Percentiles rank a stretch among this genome's conserved stretches.
Evolutionary conservation across 2,113 vertebrate genomes (phyloP).

Genomic region (Chunga burmeisteri): DNA sequence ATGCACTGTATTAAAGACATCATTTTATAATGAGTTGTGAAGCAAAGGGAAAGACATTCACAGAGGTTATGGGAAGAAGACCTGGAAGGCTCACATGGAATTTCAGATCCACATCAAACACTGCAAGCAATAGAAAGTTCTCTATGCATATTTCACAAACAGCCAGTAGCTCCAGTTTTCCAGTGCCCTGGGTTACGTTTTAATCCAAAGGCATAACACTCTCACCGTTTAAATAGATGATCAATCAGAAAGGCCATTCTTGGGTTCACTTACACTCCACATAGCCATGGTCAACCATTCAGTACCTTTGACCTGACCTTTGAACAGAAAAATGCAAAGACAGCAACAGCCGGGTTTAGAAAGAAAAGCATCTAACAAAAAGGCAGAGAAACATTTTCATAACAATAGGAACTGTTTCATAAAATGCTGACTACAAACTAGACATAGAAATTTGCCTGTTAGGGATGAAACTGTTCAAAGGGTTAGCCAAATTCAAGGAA

Average conservation of each 20-base stretch:
- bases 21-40: constrained; percentile 27
- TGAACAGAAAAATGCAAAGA: constrained; percentile 57
- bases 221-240: constrained; percentile 65
- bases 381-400: constrained; percentile 66
- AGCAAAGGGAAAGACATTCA: background rate
- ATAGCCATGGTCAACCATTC: constrained; percentile 52
- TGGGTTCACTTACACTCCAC: constrained; percentile 63
- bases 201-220: constrained; percentile 65
- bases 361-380: constrained; percentile 60
- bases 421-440: constrained; percentile 37
- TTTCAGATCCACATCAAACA: constrained; percentile 59
- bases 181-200: constrained; percentile 52
- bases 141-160: constrained; percentile 63
- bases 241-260: constrained; percentile 65
- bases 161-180: constrained; percentile 31
- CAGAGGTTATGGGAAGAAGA: constrained; percentile 59
- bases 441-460: background rate
- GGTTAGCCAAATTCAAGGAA: constrained; percentile 37
- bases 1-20: background rate
- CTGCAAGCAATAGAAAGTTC: constrained; percentile 48
- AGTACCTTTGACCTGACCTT: constrained; percentile 69
- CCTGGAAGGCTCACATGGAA: constrained; percentile 49
- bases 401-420: constrained; percentile 64
- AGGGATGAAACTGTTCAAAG: background rate
- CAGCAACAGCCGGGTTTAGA: constrained; percentile 33